Percentiles rank a stretch among this genome's conserved stretches.
phyloP scores from a whole-genome alignment of 2,113 vertebrate species.

The Clarias magur region DNA sequence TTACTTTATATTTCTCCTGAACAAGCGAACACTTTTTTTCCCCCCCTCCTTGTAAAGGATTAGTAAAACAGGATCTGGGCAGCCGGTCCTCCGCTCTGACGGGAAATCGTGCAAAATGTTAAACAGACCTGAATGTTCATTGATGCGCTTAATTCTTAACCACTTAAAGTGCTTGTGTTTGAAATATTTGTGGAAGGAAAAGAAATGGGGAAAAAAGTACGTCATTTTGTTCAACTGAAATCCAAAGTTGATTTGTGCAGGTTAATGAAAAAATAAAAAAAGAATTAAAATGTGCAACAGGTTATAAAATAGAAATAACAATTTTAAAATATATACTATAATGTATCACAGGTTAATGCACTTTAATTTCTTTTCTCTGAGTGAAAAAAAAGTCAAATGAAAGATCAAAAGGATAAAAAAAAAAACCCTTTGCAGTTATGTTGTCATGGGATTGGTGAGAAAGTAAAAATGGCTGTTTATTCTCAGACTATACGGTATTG shows the following conservation, averaged over 20 bases:
- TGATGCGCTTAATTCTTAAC: conserved; percentile 58
- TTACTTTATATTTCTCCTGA: not conserved
- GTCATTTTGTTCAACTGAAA: conserved; percentile 1
- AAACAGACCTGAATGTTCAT: conserved; percentile 57
- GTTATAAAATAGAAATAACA: conserved; percentile 37
- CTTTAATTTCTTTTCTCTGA: not conserved
- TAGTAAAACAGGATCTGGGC: not conserved
- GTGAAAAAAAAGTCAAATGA: not conserved
- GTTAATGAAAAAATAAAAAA: not conserved
- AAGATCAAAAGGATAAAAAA: not conserved
- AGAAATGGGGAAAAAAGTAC: not conserved
- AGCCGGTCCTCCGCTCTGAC: not conserved
- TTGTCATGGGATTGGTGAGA: not conserved
- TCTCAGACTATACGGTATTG: not conserved
- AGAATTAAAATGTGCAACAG: conserved; percentile 25
- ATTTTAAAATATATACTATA: not conserved
- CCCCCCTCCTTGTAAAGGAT: not conserved
- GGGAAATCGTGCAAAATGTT: conserved; percentile 63
- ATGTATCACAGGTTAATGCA: not conserved
- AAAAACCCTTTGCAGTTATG: not conserved
- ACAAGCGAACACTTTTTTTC: not conserved
- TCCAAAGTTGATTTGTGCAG: not conserved
- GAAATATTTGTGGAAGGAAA: conserved; percentile 56
- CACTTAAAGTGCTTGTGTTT: conserved; percentile 73
- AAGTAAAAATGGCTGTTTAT: not conserved